Percentiles rank a stretch among this genome's conserved stretches.
Conservation (phyloP, 2,113 vertebrate species). For the Xenopus laevis region DNA sequence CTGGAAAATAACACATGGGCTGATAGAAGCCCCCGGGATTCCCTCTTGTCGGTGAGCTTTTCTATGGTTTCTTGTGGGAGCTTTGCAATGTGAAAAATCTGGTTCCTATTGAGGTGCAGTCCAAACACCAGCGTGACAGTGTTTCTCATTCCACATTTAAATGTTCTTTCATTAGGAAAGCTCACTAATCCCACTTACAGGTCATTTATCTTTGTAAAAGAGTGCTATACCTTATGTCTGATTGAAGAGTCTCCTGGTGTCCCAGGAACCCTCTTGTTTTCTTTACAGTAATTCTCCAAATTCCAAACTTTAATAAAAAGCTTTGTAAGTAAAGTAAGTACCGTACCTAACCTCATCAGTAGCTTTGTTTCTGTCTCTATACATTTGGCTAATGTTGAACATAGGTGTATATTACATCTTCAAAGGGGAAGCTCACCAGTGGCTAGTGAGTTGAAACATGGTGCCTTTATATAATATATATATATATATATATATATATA, state of each 20-base stretch:
- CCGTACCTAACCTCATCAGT: too few relatives aligned
- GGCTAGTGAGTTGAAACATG: too few relatives aligned
- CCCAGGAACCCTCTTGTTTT: neutral
- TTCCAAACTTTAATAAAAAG: neutral
- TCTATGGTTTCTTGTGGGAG: conserved; percentile 32
- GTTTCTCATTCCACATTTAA: neutral
- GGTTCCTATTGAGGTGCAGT: conserved; percentile 15
- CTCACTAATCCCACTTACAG: neutral
- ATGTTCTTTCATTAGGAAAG: neutral
- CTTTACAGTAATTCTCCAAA: conserved; percentile 4
- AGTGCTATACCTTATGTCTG: neutral
- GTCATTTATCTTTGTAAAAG: neutral
- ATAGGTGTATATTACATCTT: too few relatives aligned
- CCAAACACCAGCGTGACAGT: conserved; percentile 24
- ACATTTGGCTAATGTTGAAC: too few relatives aligned
- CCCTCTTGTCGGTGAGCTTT: conserved; percentile 11
- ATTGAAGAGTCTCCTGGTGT: neutral
- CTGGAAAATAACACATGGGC: neutral
- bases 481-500: too few relatives aligned
- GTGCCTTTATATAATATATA: too few relatives aligned
- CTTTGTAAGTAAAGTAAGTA: too few relatives aligned
- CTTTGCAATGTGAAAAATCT: conserved; percentile 4
- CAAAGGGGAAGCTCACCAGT: too few relatives aligned
- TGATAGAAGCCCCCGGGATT: neutral
- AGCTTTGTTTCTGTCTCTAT: too few relatives aligned